Evolutionary conservation across 2,113 vertebrate genomes (phyloP).

Genomic region (Pteropus alecto): DNA sequence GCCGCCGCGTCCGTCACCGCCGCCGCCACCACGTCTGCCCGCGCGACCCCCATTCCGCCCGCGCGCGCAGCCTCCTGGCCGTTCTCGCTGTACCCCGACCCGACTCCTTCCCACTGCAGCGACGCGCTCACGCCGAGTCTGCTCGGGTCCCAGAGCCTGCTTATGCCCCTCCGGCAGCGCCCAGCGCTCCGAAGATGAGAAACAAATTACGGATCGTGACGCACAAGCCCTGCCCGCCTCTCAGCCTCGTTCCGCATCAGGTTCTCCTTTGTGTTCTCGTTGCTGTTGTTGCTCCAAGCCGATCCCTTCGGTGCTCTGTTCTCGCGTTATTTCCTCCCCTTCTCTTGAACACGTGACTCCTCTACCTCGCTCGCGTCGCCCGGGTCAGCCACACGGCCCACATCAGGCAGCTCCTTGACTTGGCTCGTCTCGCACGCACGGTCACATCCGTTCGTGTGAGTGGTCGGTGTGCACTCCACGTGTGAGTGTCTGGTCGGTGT

Average conservation of each 20-base stretch:
- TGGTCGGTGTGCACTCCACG: background rate
- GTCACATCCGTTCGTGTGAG: background rate
- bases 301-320: background rate
- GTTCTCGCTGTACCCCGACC: background rate
- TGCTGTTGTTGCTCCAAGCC: too few relatives aligned
- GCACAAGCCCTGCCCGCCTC: background rate
- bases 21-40: background rate
- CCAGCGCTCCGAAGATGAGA: background rate
- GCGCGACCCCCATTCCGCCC: background rate
- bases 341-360: background rate
- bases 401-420: background rate
- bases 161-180: too few relatives aligned
- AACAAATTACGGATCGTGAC: background rate
- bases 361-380: background rate
- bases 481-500: background rate
- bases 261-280: background rate
- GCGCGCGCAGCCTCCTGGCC: too few relatives aligned
- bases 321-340: background rate
- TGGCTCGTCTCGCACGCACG: too few relatives aligned
- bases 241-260: background rate
- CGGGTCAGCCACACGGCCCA: background rate
- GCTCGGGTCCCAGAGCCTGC: background rate
- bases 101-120: background rate
- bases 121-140: background rate
- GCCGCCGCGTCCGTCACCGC: rapidly evolving